These are phyloP conservation scores for Saturnia pavonia DNA, from an alignment of 2,888 invertebrate genomes.

Conservation along the genomic window DNA sequence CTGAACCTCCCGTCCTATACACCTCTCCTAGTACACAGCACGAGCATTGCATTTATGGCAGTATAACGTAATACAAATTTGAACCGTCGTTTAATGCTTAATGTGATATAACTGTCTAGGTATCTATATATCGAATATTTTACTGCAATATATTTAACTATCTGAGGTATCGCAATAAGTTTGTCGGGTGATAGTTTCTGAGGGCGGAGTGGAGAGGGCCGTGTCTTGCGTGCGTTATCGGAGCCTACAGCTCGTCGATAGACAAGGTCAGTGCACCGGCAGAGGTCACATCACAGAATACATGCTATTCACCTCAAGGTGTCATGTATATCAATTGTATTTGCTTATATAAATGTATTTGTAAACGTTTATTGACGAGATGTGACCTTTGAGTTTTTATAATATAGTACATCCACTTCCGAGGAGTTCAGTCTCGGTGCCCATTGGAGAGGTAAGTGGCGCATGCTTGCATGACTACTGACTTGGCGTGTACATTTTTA, in stretches of 20 bases:
- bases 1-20: too few species aligned
- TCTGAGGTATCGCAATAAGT: conserved; percentile 1
- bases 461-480: conserved; percentile 22
- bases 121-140: background rate
- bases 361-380: background rate
- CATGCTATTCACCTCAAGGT: background rate
- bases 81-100: background rate
- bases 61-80: background rate
- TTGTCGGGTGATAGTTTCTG: conserved; percentile 21
- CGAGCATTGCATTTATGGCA: background rate
- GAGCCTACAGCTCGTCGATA: conserved; percentile 85
- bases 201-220: conserved; percentile 49
- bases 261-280: conserved; percentile 77
- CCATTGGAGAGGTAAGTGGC: conserved; percentile 24
- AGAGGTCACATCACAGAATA: conserved; percentile 19
- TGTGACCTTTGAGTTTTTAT: background rate
- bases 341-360: background rate
- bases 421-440: background rate
- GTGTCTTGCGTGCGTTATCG: conserved; percentile 83
- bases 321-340: background rate
- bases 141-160: conserved; percentile 24
- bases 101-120: background rate
- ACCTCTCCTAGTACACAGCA: background rate
- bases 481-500: background rate
- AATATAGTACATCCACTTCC: conserved; percentile 3